A percentile compares a stretch with the other conserved stretches of the same genome.
Conservation (phyloP, 2,888 invertebrate species). For the Acrocyrtus sp. region DNA sequence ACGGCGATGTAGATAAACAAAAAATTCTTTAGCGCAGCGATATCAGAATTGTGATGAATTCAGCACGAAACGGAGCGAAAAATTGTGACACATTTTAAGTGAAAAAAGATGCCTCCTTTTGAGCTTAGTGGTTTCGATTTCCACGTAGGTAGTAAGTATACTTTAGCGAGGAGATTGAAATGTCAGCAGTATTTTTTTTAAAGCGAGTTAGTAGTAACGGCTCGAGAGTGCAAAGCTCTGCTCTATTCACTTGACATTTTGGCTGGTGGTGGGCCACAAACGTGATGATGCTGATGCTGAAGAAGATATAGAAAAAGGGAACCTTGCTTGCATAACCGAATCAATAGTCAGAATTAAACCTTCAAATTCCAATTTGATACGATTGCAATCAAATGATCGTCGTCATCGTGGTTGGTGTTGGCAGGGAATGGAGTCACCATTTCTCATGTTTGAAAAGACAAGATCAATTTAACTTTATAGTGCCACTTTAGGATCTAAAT, state of each 20-base stretch:
- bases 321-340: constrained; percentile 48
- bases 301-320: constrained; percentile 35
- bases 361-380: constrained; percentile 55
- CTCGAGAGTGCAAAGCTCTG: background rate
- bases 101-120: no score
- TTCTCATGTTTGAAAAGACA: constrained; percentile 36
- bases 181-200: no score
- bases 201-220: background rate
- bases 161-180: no score
- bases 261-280: background rate
- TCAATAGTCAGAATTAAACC: constrained; percentile 49
- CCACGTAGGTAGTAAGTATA: no score
- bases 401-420: constrained; percentile 30
- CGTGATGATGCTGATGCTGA: constrained; percentile 25
- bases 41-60: no score
- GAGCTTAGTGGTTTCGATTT: no score
- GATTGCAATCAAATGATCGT: constrained; percentile 51
- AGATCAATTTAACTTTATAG: constrained; percentile 31
- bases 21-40: no score
- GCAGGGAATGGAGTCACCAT: constrained; percentile 18
- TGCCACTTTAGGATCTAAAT: constrained; percentile 28
- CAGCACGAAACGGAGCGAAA: no score
- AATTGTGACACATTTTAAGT: no score
- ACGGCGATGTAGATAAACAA: no score
- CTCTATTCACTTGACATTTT: background rate